Base-by-base conservation (phyloP, 2,888 invertebrate genomes). In the Torymus texanus region DNA sequence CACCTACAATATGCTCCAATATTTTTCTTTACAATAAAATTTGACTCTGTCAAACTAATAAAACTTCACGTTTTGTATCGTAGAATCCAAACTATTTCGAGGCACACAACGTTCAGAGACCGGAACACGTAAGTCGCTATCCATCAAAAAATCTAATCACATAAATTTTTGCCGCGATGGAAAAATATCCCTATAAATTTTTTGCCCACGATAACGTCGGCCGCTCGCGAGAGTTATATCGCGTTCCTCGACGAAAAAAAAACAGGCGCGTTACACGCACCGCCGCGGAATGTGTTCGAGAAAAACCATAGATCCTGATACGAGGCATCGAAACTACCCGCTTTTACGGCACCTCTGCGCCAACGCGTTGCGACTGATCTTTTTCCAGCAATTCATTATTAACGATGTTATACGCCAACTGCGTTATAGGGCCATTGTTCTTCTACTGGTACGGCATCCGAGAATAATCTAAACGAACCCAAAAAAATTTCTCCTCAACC, bases 161-260 rank as follows among this genome's bases (percentile, higher is more conserved):
- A 59, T 68, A 68, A 51, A 59, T 65, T 71, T 56, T 41, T 41
- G 41, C 73, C 41, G 61, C 8, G 66, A 66, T 21, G 61, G 29
- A 59, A 67, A 73, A 73, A 68, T 68, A 78, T 68, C 56, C 18
- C 67, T 73, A 78, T 74, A 73, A 78, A 74, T 78, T 74, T 61
- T 68, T 50, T 4, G 13, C 21, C 61, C 41, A 41, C 41, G 78
- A 74, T 74, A 73, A 67, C 68, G 78, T 73, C 78, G n/a, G 18
- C 11, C 66, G 71, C 18, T 51, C 70, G 41, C 8, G 41, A 41
- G 41, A 41, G 41, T 41, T 41, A 41, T 41, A 41, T 8, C 41
- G 8, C 73, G 62, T 13, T 41, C n/a, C n/a, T 41, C 12, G 55
- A 5, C 41, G 63, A 59, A 18, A 5, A 58, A 50, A 50, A 16